Conservation (phyloP, 2,113 vertebrate species). For the Spea bombifrons region DNA sequence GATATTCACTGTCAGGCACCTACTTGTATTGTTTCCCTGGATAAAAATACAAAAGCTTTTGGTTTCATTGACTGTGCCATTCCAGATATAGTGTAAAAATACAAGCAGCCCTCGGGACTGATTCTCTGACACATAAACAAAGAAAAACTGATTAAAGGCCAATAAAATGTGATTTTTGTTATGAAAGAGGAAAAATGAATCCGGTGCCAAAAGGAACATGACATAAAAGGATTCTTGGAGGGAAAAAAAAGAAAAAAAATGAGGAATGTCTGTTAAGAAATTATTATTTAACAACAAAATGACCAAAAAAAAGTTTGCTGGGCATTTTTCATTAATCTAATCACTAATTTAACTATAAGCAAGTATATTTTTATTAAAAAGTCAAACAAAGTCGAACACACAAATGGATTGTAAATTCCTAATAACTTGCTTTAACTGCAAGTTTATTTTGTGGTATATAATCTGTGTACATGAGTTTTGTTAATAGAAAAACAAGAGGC, state of each 20-base stretch:
- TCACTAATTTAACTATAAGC: background rate
- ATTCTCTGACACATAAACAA: slow-evolving; percentile 11
- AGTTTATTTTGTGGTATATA: background rate
- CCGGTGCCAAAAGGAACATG: background rate
- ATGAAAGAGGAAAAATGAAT: background rate
- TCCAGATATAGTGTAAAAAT: background rate
- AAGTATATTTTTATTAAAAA: too few relatives aligned
- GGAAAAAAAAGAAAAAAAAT: background rate
- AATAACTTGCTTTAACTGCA: background rate
- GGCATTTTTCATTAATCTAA: background rate
- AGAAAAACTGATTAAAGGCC: background rate
- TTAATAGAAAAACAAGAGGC: too few relatives aligned
- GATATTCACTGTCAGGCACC: slow-evolving; percentile 49
- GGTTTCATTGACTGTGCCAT: background rate
- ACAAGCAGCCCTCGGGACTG: slow-evolving; percentile 5
- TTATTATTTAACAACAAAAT: background rate
- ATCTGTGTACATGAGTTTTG: background rate
- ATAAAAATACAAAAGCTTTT: slow-evolving; percentile 41
- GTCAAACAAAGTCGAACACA: too few relatives aligned
- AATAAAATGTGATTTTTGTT: slow-evolving; percentile 22
- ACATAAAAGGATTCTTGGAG: slow-evolving; percentile 12
- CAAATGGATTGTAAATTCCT: too few relatives aligned
- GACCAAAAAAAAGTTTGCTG: background rate
- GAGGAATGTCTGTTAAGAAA: slow-evolving; percentile 1
- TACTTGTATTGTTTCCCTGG: slow-evolving; percentile 50